Conservation (phyloP, 2,888 invertebrate genomes). For the Arge pagana region DNA sequence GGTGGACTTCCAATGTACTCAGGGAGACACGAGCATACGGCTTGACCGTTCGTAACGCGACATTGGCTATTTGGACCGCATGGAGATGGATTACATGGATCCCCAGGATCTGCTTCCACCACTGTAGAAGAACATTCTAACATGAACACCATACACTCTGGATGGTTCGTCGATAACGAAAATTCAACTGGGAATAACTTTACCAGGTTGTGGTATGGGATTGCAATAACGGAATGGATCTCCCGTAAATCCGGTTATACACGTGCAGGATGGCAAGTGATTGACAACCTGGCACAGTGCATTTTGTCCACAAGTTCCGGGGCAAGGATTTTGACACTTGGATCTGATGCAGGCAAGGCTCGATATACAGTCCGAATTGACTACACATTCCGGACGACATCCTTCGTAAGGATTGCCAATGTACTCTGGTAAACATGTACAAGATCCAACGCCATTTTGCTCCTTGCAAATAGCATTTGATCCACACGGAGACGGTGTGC, state of each 20-base stretch:
- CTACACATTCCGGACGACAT: slow-evolving; percentile 51
- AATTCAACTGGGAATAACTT: slow-evolving; percentile 21
- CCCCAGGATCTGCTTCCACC: slow-evolving; percentile 41
- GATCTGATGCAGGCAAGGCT: slow-evolving; percentile 61
- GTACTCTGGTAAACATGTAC: slow-evolving; percentile 50
- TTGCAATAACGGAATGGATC: slow-evolving; percentile 60
- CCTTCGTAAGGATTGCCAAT: slow-evolving; percentile 45
- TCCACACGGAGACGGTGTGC: slow-evolving; percentile 47
- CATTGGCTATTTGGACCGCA: slow-evolving; percentile 86
- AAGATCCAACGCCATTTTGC: slow-evolving; percentile 44
- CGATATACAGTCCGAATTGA: slow-evolving; percentile 52
- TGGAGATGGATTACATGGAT: slow-evolving; percentile 77
- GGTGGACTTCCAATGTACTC: slow-evolving; percentile 81
- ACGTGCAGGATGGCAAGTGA: slow-evolving; percentile 20
- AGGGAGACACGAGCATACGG: slow-evolving; percentile 79
- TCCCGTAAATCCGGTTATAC: slow-evolving; percentile 46
- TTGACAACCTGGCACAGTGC: slow-evolving; percentile 61
- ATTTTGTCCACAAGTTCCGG: slow-evolving; percentile 61
- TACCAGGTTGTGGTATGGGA: slow-evolving; percentile 26
- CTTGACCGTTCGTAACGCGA: slow-evolving; percentile 73
- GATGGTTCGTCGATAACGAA: background rate
- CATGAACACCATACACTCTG: slow-evolving; percentile 16
- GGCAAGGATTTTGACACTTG: slow-evolving; percentile 63
- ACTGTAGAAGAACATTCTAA: slow-evolving; percentile 5
- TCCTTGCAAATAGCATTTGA: slow-evolving; percentile 47